phyloP scores from a whole-genome alignment of 2,797 vertebrate species.

The Clarias pachynema region DNA sequence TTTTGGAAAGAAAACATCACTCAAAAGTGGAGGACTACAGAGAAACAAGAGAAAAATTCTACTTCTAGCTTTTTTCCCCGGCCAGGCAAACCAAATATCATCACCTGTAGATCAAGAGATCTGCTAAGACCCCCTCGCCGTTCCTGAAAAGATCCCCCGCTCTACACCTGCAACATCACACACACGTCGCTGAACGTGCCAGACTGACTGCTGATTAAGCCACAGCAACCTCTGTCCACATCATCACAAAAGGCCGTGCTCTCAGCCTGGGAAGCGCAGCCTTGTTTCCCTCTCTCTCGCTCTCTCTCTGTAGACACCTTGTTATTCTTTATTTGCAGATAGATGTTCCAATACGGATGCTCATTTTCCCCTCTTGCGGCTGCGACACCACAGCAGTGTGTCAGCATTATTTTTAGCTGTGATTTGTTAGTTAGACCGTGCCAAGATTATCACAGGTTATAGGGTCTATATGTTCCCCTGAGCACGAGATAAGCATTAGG shows the following conservation, averaged over 20 bases:
- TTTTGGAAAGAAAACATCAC: not conserved
- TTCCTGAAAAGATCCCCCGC: not conserved
- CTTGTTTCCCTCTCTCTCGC: not conserved
- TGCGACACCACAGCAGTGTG: not conserved
- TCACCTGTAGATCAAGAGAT: not conserved
- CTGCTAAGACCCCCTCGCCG: not conserved
- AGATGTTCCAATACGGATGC: conserved; percentile 14
- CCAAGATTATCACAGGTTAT: conserved; percentile 12
- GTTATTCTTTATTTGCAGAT: conserved; percentile 29
- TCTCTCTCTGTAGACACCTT: not conserved
- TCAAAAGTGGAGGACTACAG: not conserved
- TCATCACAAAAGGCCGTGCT: not conserved
- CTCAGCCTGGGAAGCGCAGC: not conserved
- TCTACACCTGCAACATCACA: not conserved
- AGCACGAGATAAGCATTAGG: not conserved
- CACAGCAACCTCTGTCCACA: not conserved
- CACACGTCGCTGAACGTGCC: not conserved
- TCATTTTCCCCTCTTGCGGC: conserved; percentile 1
- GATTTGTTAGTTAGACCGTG: conserved; percentile 3
- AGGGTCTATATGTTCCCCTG: conserved; percentile 7
- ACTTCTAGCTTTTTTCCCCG: not conserved
- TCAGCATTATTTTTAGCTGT: conserved; percentile 17
- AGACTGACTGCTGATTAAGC: not conserved
- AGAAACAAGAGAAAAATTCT: not conserved
- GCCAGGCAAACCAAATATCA: not conserved